phyloP scores from a whole-genome alignment of 1,140 invertebrate genomes.

The Odontomachus brunneus region DNA sequence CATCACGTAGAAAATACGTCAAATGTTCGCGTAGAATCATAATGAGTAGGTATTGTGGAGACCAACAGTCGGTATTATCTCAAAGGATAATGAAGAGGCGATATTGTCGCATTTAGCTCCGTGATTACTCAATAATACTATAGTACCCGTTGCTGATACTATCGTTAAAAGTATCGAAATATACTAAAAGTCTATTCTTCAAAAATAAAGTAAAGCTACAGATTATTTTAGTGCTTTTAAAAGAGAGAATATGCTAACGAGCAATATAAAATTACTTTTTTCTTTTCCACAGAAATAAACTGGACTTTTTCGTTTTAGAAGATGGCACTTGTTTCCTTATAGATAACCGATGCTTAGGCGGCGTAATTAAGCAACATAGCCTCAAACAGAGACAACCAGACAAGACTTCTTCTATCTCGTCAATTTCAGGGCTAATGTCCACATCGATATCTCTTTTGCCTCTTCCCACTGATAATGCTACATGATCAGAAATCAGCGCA shows the following conservation, averaged over 20 bases:
- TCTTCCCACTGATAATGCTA: not conserved
- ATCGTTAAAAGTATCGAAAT: not conserved
- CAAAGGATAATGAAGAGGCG: conserved; percentile 23
- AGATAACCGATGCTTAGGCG: conserved; percentile 29
- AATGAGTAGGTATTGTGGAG: no score
- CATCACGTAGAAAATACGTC: no score
- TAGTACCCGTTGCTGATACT: not conserved
- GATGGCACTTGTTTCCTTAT: not conserved
- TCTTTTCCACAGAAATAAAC: conserved; percentile 41
- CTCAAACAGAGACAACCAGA: conserved; percentile 68
- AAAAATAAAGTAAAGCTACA: no score
- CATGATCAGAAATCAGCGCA: not conserved
- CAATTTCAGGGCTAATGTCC: not conserved
- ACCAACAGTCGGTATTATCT: conserved; percentile 34
- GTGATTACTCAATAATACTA: no score
- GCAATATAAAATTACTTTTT: conserved; percentile 29
- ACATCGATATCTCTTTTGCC: not conserved
- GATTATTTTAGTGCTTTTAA: no score
- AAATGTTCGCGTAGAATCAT: no score
- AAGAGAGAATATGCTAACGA: not conserved
- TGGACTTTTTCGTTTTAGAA: conserved; percentile 47
- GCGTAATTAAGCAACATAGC: conserved; percentile 65
- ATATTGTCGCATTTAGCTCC: not conserved
- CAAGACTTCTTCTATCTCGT: not conserved
- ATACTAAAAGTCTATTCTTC: not conserved